Conservation (phyloP, 1,140 invertebrate genomes). For the Magallana ariakensis region DNA sequence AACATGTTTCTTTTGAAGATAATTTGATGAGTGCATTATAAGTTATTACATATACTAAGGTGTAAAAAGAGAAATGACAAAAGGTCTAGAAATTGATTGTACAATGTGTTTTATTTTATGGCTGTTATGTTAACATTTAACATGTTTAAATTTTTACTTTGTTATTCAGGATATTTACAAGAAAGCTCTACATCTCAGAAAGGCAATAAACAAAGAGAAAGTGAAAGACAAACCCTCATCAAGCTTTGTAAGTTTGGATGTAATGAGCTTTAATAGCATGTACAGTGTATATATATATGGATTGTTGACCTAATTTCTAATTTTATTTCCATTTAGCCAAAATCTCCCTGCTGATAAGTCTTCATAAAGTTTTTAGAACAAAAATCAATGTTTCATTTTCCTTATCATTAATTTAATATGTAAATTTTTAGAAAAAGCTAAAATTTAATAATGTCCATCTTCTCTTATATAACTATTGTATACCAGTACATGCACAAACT, state of each 20-base stretch:
- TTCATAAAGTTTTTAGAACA: not conserved
- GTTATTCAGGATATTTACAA: conserved; percentile 81
- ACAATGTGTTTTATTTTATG: not conserved
- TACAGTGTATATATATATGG: too few species aligned
- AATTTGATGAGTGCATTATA: not conserved
- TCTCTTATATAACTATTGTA: too few species aligned
- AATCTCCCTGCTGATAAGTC: too few species aligned
- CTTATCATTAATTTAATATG: too few species aligned
- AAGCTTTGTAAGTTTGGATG: conserved; percentile 55
- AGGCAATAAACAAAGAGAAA: conserved; percentile 84
- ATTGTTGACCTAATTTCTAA: too few species aligned
- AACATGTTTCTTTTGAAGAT: too few species aligned
- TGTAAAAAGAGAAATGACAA: not conserved
- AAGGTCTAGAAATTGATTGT: not conserved
- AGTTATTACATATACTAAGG: not conserved
- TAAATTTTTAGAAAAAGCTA: too few species aligned
- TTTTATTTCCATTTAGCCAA: too few species aligned
- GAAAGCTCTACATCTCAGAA: conserved; percentile 85
- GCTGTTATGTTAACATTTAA: not conserved
- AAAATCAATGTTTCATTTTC: not conserved
- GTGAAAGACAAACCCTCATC: conserved; percentile 64
- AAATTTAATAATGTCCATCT: too few species aligned
- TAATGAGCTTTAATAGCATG: too few species aligned
- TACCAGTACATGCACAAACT: too few species aligned
- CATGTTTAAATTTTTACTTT: not conserved